A percentile compares a stretch with the other conserved stretches of the same genome.
Conservation (phyloP, 2,888 invertebrate species). For the Melanophora roralis region DNA sequence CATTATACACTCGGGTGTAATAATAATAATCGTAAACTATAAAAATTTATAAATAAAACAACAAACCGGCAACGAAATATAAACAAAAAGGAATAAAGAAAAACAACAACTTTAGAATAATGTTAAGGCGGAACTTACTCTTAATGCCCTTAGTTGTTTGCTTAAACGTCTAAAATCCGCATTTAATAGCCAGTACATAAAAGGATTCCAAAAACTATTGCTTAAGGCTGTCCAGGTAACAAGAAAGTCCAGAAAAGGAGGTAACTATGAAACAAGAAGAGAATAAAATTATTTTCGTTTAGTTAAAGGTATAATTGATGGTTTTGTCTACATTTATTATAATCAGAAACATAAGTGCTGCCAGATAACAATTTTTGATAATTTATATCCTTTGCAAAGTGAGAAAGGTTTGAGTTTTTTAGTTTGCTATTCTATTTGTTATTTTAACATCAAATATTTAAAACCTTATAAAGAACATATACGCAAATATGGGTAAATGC, state of each 20-base stretch:
- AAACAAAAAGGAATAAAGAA: background rate
- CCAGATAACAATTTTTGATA: too few species aligned
- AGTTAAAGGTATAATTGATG: too few species aligned
- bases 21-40: slow-evolving; percentile 49
- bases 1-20: slow-evolving; percentile 32
- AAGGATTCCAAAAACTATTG: slow-evolving; percentile 94
- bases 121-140: slow-evolving; percentile 79
- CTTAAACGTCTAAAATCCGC: slow-evolving; percentile 90
- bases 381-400: too few species aligned
- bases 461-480: too few species aligned
- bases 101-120: background rate
- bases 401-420: too few species aligned
- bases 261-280: slow-evolving; percentile 79
- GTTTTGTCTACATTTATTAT: too few species aligned
- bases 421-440: too few species aligned
- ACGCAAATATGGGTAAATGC: too few species aligned
- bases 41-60: slow-evolving; percentile 13
- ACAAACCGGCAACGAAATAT: background rate
- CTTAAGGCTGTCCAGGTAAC: slow-evolving; percentile 92
- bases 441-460: too few species aligned
- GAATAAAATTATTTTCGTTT: too few species aligned
- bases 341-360: too few species aligned
- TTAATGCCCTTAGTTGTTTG: slow-evolving; percentile 85
- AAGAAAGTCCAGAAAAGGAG: slow-evolving; percentile 88
- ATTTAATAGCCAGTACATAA: slow-evolving; percentile 91